Conservation (phyloP, 2,113 vertebrate species). For the Notiomystis cincta region DNA sequence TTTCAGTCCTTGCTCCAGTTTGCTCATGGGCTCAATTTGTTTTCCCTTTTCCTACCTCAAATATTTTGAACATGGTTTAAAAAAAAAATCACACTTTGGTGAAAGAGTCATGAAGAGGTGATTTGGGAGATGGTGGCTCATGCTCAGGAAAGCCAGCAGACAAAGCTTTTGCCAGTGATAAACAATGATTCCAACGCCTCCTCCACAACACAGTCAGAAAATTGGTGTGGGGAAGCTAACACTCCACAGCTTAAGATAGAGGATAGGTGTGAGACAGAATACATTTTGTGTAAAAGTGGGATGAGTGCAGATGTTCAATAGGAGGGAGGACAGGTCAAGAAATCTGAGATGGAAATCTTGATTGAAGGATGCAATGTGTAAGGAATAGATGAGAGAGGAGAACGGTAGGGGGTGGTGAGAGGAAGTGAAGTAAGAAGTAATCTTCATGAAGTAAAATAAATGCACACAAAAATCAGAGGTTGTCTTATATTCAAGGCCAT, state of each 20-base stretch:
- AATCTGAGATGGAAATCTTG: neutral
- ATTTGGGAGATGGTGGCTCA: neutral
- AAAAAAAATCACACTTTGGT: neutral
- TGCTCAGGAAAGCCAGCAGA: neutral
- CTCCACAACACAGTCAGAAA: neutral
- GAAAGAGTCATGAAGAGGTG: neutral
- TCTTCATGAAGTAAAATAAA: neutral
- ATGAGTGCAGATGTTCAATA: neutral
- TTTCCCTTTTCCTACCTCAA: neutral
- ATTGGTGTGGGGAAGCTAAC: neutral
- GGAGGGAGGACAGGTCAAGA: slow-evolving; percentile 1
- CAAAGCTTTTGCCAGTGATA: neutral
- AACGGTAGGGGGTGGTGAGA: accelerated
- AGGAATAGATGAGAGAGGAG: neutral
- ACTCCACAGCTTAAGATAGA: neutral
- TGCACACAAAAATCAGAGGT: neutral
- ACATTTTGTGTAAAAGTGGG: neutral
- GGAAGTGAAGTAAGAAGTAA: neutral
- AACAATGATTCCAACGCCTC: neutral
- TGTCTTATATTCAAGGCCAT: neutral
- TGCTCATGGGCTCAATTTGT: neutral
- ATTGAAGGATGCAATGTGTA: neutral
- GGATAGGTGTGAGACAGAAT: neutral
- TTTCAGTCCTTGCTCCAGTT: neutral
- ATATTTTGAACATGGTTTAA: neutral